These are phyloP conservation scores for Elaphurus davidianus DNA, from an alignment of 2,113 vertebrate species.

Conservation along the genomic window DNA sequence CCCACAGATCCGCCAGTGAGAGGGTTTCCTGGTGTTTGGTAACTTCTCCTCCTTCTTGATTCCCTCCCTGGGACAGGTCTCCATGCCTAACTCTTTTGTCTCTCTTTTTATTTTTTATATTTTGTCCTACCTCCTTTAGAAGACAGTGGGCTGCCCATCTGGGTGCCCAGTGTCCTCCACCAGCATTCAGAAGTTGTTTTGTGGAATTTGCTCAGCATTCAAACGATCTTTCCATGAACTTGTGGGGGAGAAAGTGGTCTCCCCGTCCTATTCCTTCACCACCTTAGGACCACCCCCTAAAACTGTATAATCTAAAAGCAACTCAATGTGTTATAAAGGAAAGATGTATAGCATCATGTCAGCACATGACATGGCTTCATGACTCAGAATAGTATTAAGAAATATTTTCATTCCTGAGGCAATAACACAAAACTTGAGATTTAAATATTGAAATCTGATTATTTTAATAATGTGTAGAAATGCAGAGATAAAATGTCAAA, in stretches of 20 bases:
- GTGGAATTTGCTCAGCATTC: background rate
- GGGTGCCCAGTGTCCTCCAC: rapidly evolving
- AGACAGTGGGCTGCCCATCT: no score
- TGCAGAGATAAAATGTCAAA: background rate
- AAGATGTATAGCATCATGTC: background rate
- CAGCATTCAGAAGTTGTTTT: background rate
- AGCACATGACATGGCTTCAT: background rate
- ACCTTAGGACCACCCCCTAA: background rate
- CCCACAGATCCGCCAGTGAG: rapidly evolving
- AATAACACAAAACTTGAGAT: background rate
- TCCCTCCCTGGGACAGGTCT: rapidly evolving
- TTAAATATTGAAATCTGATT: background rate
- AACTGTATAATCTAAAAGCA: background rate
- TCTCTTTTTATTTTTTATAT: background rate
- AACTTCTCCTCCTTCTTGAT: background rate
- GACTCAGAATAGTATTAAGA: background rate
- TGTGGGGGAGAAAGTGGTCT: background rate
- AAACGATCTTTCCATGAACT: background rate
- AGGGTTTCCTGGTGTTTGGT: background rate
- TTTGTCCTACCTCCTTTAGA: background rate
- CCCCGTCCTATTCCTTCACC: background rate
- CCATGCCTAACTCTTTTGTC: background rate
- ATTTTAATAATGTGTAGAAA: background rate
- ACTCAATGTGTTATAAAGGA: background rate
- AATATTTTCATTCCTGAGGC: background rate